phyloP scores from a whole-genome alignment of 2,888 invertebrate genomes.

The Homarus gammarus region DNA sequence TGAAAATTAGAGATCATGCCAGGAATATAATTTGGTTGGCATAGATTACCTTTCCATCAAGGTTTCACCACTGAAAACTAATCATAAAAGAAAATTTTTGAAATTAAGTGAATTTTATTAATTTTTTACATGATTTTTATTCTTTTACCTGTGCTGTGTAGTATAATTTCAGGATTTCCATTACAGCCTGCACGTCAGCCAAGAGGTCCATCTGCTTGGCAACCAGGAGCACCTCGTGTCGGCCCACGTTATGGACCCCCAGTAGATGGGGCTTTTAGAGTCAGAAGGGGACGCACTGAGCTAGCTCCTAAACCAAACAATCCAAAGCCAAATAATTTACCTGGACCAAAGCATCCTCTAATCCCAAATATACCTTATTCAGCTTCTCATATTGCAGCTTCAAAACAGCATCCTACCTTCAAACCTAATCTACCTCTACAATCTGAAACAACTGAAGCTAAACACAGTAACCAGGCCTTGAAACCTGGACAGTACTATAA shows the following conservation, averaged over 20 bases:
- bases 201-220: slow-evolving; percentile 26
- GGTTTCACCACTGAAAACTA: too few relatives aligned
- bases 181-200: slow-evolving; percentile 22
- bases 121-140: background rate
- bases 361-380: background rate
- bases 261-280: background rate
- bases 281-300: background rate
- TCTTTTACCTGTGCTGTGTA: background rate
- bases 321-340: background rate
- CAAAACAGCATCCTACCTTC: background rate
- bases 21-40: too few relatives aligned
- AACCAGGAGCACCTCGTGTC: background rate
- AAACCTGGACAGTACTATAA: slow-evolving; percentile 23
- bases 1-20: too few relatives aligned
- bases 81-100: too few relatives aligned
- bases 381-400: background rate
- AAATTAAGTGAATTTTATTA: background rate
- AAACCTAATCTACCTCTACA: background rate
- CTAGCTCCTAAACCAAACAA: background rate
- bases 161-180: background rate
- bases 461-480: background rate
- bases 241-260: background rate
- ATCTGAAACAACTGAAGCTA: background rate
- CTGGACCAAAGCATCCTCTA: background rate
- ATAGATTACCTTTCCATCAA: too few relatives aligned